phyloP scores from a whole-genome alignment of 2,797 vertebrate genomes.

The Lutra lutra region DNA sequence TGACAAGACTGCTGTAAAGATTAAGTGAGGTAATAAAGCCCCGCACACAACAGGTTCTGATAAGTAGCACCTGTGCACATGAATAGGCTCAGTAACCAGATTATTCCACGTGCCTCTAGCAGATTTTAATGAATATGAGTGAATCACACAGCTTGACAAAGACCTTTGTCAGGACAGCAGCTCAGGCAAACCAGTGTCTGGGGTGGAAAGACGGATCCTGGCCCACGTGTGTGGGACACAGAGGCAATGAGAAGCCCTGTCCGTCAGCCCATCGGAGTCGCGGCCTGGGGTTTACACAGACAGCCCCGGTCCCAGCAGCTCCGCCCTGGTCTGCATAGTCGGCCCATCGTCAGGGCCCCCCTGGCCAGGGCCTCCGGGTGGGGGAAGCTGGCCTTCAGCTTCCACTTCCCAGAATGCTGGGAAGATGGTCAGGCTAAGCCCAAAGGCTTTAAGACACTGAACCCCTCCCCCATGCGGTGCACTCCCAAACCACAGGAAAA shows the following conservation, averaged over 20 bases:
- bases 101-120: neutral
- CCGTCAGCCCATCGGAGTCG: conserved; percentile 68
- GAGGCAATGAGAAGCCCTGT: conserved; percentile 85
- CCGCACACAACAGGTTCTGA: neutral
- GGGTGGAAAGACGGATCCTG: conserved; percentile 68
- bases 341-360: neutral
- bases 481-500: neutral
- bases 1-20: neutral
- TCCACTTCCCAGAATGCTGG: neutral
- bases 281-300: neutral
- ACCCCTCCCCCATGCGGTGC: neutral
- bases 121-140: neutral
- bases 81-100: neutral
- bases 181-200: neutral
- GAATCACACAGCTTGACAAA: neutral
- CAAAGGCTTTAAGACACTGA: neutral
- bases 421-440: neutral
- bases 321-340: too few relatives aligned
- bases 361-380: too few relatives aligned
- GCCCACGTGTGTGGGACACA: conserved; percentile 80
- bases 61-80: neutral
- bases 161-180: neutral
- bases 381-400: neutral
- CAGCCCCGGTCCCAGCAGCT: neutral
- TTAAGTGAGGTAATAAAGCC: neutral